phyloP scores from a whole-genome alignment of 2,888 invertebrate genomes.

The Athalia cordata region DNA sequence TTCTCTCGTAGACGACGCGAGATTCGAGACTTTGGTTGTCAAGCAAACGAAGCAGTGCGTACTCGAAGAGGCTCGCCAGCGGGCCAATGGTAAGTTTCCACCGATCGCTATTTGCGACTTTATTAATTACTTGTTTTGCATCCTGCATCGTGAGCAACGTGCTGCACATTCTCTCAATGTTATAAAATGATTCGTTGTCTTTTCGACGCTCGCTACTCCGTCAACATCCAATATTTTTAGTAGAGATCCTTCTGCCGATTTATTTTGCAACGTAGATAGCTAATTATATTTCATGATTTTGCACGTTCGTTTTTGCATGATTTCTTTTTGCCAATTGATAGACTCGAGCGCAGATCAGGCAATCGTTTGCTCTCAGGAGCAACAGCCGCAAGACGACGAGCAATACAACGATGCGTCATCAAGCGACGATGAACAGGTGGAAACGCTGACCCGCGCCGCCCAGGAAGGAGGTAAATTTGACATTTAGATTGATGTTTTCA shows the following conservation, averaged over 20 bases:
- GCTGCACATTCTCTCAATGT: constrained; percentile 21
- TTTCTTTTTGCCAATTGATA: constrained; percentile 66
- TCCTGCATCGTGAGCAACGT: neutral
- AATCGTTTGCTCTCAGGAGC: constrained; percentile 76
- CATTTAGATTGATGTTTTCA: constrained; percentile 51
- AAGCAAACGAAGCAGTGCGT: constrained; percentile 96
- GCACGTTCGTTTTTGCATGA: constrained; percentile 59
- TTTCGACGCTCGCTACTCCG: neutral
- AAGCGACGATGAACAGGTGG: constrained; percentile 70
- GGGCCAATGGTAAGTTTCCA: constrained; percentile 85
- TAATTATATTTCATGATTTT: neutral
- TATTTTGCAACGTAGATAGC: constrained; percentile 7
- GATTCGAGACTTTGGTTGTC: constrained; percentile 96
- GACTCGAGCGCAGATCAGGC: constrained; percentile 81
- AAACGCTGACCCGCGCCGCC: constrained; percentile 66
- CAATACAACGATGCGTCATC: constrained; percentile 69
- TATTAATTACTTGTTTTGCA: constrained; percentile 50
- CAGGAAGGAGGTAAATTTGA: constrained; percentile 76
- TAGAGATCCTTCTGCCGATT: constrained; percentile 39
- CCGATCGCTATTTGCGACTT: constrained; percentile 59
- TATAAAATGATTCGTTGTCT: constrained; percentile 21
- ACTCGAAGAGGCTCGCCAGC: constrained; percentile 91
- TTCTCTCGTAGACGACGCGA: constrained; percentile 97
- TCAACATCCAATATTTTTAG: neutral
- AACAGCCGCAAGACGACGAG: constrained; percentile 55